Percentiles rank a stretch among this genome's conserved stretches.
Evolutionary conservation across 2,797 vertebrate genomes (phyloP).

Genomic region (Acrossocheilus wenchowensis): DNA sequence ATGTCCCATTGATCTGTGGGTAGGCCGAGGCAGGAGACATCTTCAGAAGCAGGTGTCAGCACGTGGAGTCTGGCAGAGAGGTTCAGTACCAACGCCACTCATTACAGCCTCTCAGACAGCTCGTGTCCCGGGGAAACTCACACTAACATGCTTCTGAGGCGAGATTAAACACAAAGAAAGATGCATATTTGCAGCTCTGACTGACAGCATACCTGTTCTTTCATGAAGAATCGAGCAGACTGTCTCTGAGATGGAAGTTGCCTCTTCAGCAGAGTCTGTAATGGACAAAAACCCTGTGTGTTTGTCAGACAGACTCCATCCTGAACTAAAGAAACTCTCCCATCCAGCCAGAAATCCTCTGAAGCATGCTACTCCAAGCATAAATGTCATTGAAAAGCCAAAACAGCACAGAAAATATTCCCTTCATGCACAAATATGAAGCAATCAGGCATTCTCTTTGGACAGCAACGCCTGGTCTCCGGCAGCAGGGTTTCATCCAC

Average conservation of each 20-base stretch:
- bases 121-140: not conserved
- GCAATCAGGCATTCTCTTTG: slow-evolving; percentile 55
- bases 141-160: not conserved
- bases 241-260: not conserved
- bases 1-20: not conserved
- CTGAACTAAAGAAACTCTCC: not conserved
- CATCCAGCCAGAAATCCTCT: not conserved
- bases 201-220: not conserved
- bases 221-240: slow-evolving; percentile 13
- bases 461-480: slow-evolving; percentile 7
- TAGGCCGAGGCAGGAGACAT: not conserved
- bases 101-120: slow-evolving; percentile 23
- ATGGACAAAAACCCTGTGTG: not conserved
- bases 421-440: slow-evolving; percentile 22
- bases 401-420: not conserved
- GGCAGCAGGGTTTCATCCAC: slow-evolving; percentile 29
- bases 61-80: not conserved
- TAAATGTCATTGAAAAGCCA: not conserved
- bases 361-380: not conserved
- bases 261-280: not conserved
- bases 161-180: slow-evolving; percentile 3
- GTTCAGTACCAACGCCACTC: not conserved
- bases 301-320: not conserved
- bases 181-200: slow-evolving; percentile 5
- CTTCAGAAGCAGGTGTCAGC: slow-evolving; percentile 12